Base-by-base conservation (phyloP, 2,888 invertebrate species). In the Petrolisthes cinctipes region DNA sequence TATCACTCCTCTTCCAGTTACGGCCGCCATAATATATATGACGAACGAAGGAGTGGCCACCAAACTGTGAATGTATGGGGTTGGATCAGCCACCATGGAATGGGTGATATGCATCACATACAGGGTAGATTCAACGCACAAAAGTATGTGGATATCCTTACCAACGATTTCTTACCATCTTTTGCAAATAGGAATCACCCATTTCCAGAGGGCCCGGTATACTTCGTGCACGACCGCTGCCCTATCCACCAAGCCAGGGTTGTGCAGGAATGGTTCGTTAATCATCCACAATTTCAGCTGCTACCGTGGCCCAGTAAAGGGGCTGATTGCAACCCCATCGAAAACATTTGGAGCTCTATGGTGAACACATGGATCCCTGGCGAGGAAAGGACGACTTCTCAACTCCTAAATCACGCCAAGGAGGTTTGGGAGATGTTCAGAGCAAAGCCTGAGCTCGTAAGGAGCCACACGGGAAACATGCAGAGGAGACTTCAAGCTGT, bases 361-460 rank as follows among this genome's bases (percentile, higher is more conserved):
- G 61, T 61, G 61, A 61, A 61, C 61, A 61, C 61, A 61, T 61
- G 61, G 61, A 61, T 61, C 61, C 61, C 61, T 61, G 61, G 61
- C 14, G 61, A 61, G 61, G 61, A 61, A 61, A 6, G 61, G 61
- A 61, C 7, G 61, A 6, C 61, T 61, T 6, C 61, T 61, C 61
- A 61, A 61, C 6, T 61, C 61, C 61, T 61, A 61, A 9, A 61
- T 61, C 61, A 61, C 61, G 61, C 61, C 61, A 61, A 61, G 14
- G 61, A 61, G 61, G 61, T 6, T 9, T 9, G 14, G 6, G 14
- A 9, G 61, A 6, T 9, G 61, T 9, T 6, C 7, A 61, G 61
- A 61, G 7, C 14, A 9, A 6, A 61, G 61, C 7, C 61, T 61
- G n/a, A n/a, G n/a, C n/a, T n/a, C n/a, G n/a, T n/a, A n/a, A n/a